phyloP scores from a whole-genome alignment of 2,113 vertebrate genomes.

The Thamnophis sirtalis region DNA sequence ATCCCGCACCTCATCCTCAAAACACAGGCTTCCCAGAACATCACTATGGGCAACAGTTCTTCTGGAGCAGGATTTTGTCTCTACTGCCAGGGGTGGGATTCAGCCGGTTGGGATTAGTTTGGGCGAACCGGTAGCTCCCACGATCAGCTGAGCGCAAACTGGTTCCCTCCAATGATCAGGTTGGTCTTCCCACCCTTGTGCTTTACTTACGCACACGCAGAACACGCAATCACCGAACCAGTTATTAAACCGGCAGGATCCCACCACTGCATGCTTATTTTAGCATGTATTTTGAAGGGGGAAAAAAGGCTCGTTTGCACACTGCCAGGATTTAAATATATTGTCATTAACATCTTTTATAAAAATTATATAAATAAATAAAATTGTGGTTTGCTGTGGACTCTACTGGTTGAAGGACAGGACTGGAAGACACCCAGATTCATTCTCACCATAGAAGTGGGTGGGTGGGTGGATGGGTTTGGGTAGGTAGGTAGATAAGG shows the following conservation, averaged over 20 bases:
- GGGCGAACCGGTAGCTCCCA: too few species aligned
- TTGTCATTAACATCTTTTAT: background rate
- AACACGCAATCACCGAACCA: too few species aligned
- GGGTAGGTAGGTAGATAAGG: too few species aligned
- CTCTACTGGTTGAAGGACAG: background rate
- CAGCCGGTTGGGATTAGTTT: too few species aligned
- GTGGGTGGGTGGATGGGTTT: too few species aligned
- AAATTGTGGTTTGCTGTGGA: background rate
- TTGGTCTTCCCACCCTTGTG: too few species aligned
- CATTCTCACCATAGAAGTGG: background rate
- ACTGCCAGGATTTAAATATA: slow-evolving; percentile 19
- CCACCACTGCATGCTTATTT: background rate
- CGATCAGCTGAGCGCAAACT: too few species aligned
- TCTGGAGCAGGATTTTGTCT: slow-evolving; percentile 50
- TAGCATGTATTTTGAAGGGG: slow-evolving; percentile 16
- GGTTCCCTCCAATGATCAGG: too few species aligned
- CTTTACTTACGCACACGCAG: too few species aligned
- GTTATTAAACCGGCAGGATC: too few species aligned
- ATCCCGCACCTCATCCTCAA: slow-evolving; percentile 14
- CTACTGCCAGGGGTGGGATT: background rate
- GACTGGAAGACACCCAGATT: background rate
- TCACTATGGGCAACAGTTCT: slow-evolving; percentile 38
- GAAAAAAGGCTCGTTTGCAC: slow-evolving; percentile 17
- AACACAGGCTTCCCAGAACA: slow-evolving; percentile 18
- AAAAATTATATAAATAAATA: too few species aligned